Conservation (phyloP, 2,888 invertebrate species). For the Limenitis camilla region DNA sequence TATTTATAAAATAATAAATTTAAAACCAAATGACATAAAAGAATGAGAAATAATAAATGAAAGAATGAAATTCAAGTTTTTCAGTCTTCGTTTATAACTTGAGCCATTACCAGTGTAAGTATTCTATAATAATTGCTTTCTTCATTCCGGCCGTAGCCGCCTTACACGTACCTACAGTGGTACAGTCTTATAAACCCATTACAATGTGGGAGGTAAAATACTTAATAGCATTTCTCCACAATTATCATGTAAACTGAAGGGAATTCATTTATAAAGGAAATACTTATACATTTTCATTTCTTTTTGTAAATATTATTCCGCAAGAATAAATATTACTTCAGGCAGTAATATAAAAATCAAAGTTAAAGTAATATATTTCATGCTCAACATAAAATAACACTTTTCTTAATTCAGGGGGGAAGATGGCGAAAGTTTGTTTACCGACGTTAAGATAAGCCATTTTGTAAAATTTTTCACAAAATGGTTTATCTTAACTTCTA, state of each 20-base stretch:
- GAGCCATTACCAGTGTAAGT: constrained; percentile 18
- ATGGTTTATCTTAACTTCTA: no score
- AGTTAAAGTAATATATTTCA: no score
- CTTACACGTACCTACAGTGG: constrained; percentile 30
- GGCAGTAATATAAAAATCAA: no score
- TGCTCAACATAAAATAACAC: no score
- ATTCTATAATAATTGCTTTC: constrained; percentile 47
- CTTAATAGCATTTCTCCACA: constrained; percentile 24
- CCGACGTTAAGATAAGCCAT: no score
- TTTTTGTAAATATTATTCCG: not conserved
- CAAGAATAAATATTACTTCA: no score
- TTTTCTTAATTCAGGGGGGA: no score
- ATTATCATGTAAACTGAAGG: constrained; percentile 21
- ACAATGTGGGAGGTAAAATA: constrained; percentile 33
- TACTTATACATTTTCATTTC: not conserved
- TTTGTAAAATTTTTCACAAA: no score
- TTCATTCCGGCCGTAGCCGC: constrained; percentile 33
- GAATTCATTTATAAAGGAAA: constrained; percentile 12
- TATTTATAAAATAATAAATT: no score
- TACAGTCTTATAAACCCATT: constrained; percentile 38
- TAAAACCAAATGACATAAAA: not conserved
- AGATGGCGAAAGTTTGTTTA: no score
- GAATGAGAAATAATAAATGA: not conserved
- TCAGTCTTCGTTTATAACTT: constrained; percentile 20
- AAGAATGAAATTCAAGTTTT: constrained; percentile 1